phyloP scores from a whole-genome alignment of 2,888 invertebrate genomes.

The Thereva nobilitata region DNA sequence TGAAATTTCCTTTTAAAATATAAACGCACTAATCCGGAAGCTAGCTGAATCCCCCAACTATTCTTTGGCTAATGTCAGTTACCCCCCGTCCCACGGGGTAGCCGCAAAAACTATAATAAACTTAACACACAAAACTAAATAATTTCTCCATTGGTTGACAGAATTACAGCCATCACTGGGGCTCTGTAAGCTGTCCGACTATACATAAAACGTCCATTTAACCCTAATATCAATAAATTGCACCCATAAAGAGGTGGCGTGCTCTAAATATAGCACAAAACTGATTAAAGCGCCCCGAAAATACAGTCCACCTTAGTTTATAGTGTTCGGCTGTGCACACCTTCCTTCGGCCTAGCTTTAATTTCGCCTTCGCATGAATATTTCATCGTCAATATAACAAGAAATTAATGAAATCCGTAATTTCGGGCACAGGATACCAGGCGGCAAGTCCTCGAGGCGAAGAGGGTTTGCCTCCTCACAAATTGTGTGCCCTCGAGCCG shows the following conservation, averaged over 20 bases:
- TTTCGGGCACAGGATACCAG: constrained; percentile 14
- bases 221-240: constrained; percentile 23
- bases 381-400: constrained; percentile 28
- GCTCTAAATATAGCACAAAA: constrained; percentile 4
- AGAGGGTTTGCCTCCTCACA: not conserved
- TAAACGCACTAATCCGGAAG: no score
- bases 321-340: not conserved
- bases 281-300: constrained; percentile 22
- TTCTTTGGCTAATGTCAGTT: no score
- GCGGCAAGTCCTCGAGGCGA: not conserved
- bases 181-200: not conserved
- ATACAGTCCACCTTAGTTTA: constrained; percentile 4
- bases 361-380: constrained; percentile 6
- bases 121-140: no score
- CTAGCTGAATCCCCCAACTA: no score
- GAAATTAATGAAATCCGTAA: constrained; percentile 31
- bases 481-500: not conserved
- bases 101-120: no score
- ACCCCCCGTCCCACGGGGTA: no score
- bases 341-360: not conserved
- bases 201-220: constrained; percentile 20
- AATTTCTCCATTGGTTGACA: no score
- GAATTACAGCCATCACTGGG: no score
- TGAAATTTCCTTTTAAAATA: no score
- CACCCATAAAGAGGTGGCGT: constrained; percentile 17